These are phyloP conservation scores for Anabas testudineus DNA, from an alignment of 2,797 vertebrate species.

Conservation along the genomic window DNA sequence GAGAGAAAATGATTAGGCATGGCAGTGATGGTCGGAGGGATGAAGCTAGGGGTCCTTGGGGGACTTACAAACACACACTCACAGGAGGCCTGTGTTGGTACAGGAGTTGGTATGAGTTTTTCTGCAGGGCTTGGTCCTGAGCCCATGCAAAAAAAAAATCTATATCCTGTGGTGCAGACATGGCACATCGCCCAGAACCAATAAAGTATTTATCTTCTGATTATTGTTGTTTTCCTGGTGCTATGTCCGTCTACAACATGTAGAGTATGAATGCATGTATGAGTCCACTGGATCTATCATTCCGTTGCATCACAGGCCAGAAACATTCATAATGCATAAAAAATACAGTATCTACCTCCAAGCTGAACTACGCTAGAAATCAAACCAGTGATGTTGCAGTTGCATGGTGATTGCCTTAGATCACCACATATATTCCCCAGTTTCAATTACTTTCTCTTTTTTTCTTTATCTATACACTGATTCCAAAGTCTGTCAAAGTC, in stretches of 20 bases:
- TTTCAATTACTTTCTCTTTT: constrained; percentile 12
- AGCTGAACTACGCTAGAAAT: neutral
- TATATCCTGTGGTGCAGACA: constrained; percentile 45
- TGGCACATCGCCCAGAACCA: constrained; percentile 53
- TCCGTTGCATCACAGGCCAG: neutral
- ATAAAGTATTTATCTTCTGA: constrained; percentile 39
- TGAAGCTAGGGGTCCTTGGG: constrained; percentile 21
- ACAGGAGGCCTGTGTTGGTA: constrained; percentile 42
- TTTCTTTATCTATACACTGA: constrained; percentile 10
- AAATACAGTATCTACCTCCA: neutral
- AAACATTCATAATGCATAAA: neutral
- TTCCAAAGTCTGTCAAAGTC: constrained; percentile 29
- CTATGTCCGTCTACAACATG: neutral
- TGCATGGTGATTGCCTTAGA: neutral
- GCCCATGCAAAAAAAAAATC: constrained; percentile 52
- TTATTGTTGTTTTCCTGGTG: constrained; percentile 15
- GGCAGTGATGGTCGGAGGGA: constrained; percentile 9
- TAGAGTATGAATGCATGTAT: neutral
- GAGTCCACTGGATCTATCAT: neutral
- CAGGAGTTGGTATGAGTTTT: constrained; percentile 28
- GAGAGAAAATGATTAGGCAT: constrained; percentile 4
- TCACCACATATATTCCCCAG: neutral
- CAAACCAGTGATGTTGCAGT: neutral
- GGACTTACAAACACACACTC: constrained; percentile 34
- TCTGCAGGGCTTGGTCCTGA: constrained; percentile 60